Base-by-base conservation (phyloP, 2,888 invertebrate genomes). In the Sycophila texana region DNA sequence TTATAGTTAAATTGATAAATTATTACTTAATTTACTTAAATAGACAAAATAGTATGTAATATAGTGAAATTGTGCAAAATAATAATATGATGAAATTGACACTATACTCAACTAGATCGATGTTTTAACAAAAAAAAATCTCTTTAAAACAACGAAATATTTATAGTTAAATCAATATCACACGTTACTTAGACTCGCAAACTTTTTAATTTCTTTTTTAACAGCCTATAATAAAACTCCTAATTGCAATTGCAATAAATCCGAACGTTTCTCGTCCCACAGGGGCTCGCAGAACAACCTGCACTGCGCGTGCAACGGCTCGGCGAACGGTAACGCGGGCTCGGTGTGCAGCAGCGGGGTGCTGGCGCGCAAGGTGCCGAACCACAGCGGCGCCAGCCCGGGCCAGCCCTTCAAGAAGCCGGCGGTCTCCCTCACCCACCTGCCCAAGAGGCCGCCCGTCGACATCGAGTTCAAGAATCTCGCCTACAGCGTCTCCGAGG, bases 381-480 rank as follows among this genome's bases (percentile, higher is more conserved):
- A 96, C 87, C 88, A 90, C 83, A 94, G 92, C 79, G 93, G 93
- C 83, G 94, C 94, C 22, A 94, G 88, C 73, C 87, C 88, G 1
- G 87, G 88, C 2, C 88, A 94, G 87, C 91, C 92, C 58, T 92
- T 93, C 86, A 95, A 95, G 89, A 95, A 94, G 87, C 95, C 95
- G 2, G 94, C 94, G 90, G 95, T 94, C 53, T 91, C 95, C 68
- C 92, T 97, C 82, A 95, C 96, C 79, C 96, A 97, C 89, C 91
- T 97, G 82, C 96, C 96, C 0, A 95, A 95, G 88, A 92, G 97
- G 82, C 96, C 96, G 60, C 96, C 97, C 30, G 97, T 98, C 76
- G 96, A 97, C 90, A 96, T 98, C 84, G 95, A 97, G 91, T 98
- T 98, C 91, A 93, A 93, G 82, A 95, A 97, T 88, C 93, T 98